A percentile compares a stretch with the other conserved stretches of the same genome.
These are phyloP conservation scores for Pseudolaguvia tuberculata DNA, from an alignment of 2,113 vertebrate species.

Conservation along the genomic window DNA sequence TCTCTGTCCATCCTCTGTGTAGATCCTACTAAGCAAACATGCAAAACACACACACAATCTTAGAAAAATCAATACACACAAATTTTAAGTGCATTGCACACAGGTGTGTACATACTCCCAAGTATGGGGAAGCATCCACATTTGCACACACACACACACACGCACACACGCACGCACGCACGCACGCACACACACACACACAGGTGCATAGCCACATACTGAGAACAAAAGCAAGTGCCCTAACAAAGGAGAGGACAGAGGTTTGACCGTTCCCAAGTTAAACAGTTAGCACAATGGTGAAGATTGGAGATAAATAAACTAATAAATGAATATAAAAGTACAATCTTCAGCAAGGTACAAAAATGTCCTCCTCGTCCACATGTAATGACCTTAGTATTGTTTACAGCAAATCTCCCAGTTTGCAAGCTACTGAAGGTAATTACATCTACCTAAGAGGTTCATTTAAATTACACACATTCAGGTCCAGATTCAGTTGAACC, in stretches of 20 bases:
- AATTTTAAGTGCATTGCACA: slow-evolving; percentile 35
- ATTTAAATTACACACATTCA: slow-evolving; percentile 7
- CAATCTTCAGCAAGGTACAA: neutral
- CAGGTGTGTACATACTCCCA: slow-evolving; percentile 22
- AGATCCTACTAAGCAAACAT: slow-evolving; percentile 36
- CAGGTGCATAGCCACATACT: slow-evolving; percentile 30
- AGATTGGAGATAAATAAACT: slow-evolving; percentile 33
- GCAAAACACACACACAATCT: slow-evolving; percentile 27
- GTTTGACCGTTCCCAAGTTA: slow-evolving; percentile 38
- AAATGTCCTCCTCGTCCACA: neutral
- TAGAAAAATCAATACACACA: slow-evolving; percentile 26
- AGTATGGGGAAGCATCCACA: slow-evolving; percentile 22
- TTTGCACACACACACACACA: slow-evolving; percentile 17
- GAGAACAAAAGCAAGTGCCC: slow-evolving; percentile 13
- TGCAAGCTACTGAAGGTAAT: neutral
- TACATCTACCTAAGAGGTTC: slow-evolving; percentile 16
- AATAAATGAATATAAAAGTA: neutral
- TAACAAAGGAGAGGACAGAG: slow-evolving; percentile 23
- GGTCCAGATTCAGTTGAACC: neutral
- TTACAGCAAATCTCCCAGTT: neutral
- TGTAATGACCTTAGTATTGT: neutral
- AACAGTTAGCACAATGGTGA: slow-evolving; percentile 36
- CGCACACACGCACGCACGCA: slow-evolving; percentile 1
- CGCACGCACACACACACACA: slow-evolving; percentile 20
- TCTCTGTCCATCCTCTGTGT: slow-evolving; percentile 30